Base-by-base conservation (phyloP, 2,113 vertebrate genomes). In the Mohoua ochrocephala region DNA sequence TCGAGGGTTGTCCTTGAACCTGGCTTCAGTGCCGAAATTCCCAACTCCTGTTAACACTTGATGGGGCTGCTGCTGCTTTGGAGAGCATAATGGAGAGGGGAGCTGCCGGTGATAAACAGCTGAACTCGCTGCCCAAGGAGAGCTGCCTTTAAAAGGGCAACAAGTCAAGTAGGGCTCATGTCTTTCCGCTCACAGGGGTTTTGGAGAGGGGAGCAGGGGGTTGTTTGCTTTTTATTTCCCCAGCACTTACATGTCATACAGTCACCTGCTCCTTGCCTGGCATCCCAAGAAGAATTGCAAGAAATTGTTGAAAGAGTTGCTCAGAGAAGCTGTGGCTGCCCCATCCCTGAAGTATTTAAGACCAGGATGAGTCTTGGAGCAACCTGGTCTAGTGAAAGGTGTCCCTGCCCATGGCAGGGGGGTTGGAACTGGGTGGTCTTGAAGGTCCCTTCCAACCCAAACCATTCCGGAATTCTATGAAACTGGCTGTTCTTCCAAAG, bases 101-200 rank as follows among this genome's bases (percentile, higher is more conserved):
- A 89, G 10, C 35, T 80, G 63, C 59, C 37, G 15, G 41, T 12
- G 42, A 18, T 1, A 24, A 59, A 31, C 19, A 79, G 44, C 61
- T 71, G 65, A 75, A 22, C 50, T 68, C 6, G 2, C 49, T 79
- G 21, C 37, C 61, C 24, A 16, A 44, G n/a, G 22, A 65, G 21
- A 64, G 15, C 67, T 63, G 74, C 26, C 33, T 85, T 82, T 28
- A 35, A 75, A 75, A 79, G 35, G 60, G 26, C 26, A 28, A 7
- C 1, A 7, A 47, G 21, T 16, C 0, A 0, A 41, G 52, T 10
- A 50, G 47, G 17, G 35, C 26, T 92, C 1, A 0, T 56, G 64
- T 77, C 37, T 65, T 65, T 30, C 13, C 35, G 19, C n/a, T n/a
- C 13, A 15, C 4, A 19, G 30, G 35, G 15, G 0, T 70, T 84